Percentiles rank a stretch among this genome's conserved stretches.
Evolutionary conservation across 2,113 vertebrate species (phyloP).

Genomic region (Riparia riparia): DNA sequence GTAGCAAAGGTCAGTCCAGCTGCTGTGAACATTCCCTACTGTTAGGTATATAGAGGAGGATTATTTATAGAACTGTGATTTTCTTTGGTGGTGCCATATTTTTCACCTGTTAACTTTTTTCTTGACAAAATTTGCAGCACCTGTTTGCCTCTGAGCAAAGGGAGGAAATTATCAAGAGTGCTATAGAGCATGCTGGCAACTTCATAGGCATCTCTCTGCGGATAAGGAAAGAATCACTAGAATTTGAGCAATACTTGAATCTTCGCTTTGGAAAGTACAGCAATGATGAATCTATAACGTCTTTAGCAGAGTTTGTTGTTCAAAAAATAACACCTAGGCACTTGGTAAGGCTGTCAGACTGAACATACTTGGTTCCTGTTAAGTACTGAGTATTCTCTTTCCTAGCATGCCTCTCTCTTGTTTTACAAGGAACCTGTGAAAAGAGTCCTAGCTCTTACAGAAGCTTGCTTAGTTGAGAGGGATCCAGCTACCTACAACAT

Average conservation of each 20-base stretch:
- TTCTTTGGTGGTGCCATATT: neutral
- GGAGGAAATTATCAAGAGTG: slow-evolving; percentile 95
- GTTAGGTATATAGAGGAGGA: neutral
- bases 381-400: neutral
- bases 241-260: slow-evolving; percentile 88
- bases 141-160: slow-evolving; percentile 96
- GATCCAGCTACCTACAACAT: slow-evolving; percentile 98
- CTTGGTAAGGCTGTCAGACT: slow-evolving; percentile 77
- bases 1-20: neutral
- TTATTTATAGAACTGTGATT: neutral
- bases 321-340: slow-evolving; percentile 95
- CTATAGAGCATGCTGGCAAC: slow-evolving; percentile 96
- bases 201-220: slow-evolving; percentile 93
- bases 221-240: slow-evolving; percentile 89
- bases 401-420: neutral
- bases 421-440: slow-evolving; percentile 89
- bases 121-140: slow-evolving; percentile 81
- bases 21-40: neutral
- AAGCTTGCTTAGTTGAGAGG: slow-evolving; percentile 95
- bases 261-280: slow-evolving; percentile 96
- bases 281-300: slow-evolving; percentile 95
- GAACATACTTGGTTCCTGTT: neutral
- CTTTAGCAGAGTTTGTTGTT: slow-evolving; percentile 95
- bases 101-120: neutral
- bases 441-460: slow-evolving; percentile 92